Evolutionary conservation across 2,797 vertebrate genomes (phyloP), one percentile per base, ranked within the genome.

Genomic region (Rhinogobio ventralis): DNA sequence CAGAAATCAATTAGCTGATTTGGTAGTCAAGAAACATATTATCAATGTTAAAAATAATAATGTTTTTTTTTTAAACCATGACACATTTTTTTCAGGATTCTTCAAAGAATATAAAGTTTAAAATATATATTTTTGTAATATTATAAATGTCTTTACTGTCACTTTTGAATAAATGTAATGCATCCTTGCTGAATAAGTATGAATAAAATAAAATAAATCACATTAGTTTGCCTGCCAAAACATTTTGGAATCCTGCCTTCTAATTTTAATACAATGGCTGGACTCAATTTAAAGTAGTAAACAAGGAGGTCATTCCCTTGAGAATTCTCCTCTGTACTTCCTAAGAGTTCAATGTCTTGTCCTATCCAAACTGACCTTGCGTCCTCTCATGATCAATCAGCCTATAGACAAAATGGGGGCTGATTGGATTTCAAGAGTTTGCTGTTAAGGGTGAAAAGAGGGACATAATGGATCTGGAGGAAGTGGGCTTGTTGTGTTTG

Each of bases 211-310:
- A 33, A 60, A 28, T 13, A 15, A 17, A 1, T 64, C 13, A 0
- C 0, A 64, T 64, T 30, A 64, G 62, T 5, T 25, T 75, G 20
- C 49, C 73, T 45, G 36, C 8, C 75, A 77, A 77, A 66, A 64
- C 77, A 79, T 66, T 64, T 66, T 79, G n/a, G 5, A 69, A 81
- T 39, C 51, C 49, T 72, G 17, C 25, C 53, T n/a, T 45, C 68
- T 62, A 39, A 82, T 83, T 86, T 78, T 73, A 72, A 86, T 83
- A 86, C 74, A 86, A 77, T 78, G 8, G 45, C 33, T 66, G 25
- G 78, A 64, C 15, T 30, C 10, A 23, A 60, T 45, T 68, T 33
- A 72, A 72, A 64, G 17, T 23, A 62, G 42, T 66, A 45, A 25
- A 77, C 33, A 64, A 75, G 20, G 57, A 78, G 74, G 64, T 39